phyloP scores from a whole-genome alignment of 2,888 invertebrate species.

The Dryobotodes eremita region DNA sequence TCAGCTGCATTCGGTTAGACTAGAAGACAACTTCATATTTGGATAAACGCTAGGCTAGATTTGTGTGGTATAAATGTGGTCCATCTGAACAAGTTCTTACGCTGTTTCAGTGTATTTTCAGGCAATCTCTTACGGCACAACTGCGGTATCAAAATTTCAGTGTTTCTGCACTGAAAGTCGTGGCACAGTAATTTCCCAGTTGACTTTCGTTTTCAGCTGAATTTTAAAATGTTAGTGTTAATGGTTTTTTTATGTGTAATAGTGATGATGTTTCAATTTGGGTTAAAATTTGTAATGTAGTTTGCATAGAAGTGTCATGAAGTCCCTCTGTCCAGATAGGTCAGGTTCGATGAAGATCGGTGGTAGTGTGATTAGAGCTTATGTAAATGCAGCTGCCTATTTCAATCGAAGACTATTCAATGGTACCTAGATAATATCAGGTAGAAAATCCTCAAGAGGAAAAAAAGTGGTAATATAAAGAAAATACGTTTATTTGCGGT shows the following conservation, averaged over 20 bases:
- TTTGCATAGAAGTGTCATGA: not conserved
- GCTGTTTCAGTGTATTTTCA: constrained; percentile 52
- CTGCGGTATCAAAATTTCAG: constrained; percentile 68
- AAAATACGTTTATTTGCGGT: too few relatives aligned
- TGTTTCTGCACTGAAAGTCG: constrained; percentile 53
- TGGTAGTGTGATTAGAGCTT: not conserved
- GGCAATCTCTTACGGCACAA: constrained; percentile 60
- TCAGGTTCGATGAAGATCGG: not conserved
- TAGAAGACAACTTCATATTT: not conserved
- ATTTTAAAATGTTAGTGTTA: constrained; percentile 48
- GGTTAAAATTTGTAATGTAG: not conserved
- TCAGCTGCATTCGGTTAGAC: not conserved
- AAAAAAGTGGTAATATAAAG: not conserved
- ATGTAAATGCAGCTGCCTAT: not conserved
- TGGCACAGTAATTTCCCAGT: constrained; percentile 66
- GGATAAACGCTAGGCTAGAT: not conserved
- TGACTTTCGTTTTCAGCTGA: constrained; percentile 57
- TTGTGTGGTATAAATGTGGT: not conserved
- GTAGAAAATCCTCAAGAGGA: not conserved
- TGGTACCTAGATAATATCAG: not conserved
- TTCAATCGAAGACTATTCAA: not conserved
- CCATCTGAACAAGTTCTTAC: constrained; percentile 13
- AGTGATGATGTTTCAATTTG: not conserved
- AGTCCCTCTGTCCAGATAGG: not conserved
- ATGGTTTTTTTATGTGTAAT: constrained; percentile 21